These are phyloP conservation scores for Linepithema humile DNA, from an alignment of 1,140 invertebrate genomes.

Conservation along the genomic window DNA sequence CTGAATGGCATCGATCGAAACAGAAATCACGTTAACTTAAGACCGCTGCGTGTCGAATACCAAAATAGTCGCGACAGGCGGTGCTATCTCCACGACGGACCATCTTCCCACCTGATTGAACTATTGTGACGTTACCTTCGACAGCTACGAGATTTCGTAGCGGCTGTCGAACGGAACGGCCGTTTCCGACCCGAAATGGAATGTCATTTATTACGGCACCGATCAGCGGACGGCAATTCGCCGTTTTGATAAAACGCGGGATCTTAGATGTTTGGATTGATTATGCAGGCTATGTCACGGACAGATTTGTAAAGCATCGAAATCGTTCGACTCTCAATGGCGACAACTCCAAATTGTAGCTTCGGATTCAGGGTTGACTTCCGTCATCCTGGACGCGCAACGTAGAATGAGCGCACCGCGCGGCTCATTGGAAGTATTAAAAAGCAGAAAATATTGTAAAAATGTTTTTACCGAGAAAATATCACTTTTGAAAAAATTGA, in stretches of 20 bases:
- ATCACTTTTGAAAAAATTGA: slow-evolving; percentile 11
- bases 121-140: slow-evolving; percentile 75
- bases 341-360: background rate
- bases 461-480: background rate
- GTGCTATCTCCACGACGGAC: background rate
- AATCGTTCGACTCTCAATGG: background rate
- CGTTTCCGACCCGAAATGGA: slow-evolving; percentile 35
- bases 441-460: background rate
- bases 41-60: slow-evolving; percentile 67
- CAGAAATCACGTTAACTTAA: slow-evolving; percentile 76
- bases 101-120: slow-evolving; percentile 76
- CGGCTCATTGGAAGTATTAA: background rate
- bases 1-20: slow-evolving; percentile 70
- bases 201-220: slow-evolving; percentile 13
- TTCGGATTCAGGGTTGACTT: slow-evolving; percentile 6
- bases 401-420: background rate
- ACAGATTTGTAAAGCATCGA: background rate
- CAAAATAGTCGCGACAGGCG: slow-evolving; percentile 52
- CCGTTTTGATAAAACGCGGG: slow-evolving; percentile 22
- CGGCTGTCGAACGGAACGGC: background rate
- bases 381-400: background rate
- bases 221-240: background rate
- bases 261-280: slow-evolving; percentile 32
- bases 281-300: slow-evolving; percentile 30
- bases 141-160: slow-evolving; percentile 44